Conservation (phyloP, 2,797 vertebrate genomes). For the Xiphophorus birchmanni region DNA sequence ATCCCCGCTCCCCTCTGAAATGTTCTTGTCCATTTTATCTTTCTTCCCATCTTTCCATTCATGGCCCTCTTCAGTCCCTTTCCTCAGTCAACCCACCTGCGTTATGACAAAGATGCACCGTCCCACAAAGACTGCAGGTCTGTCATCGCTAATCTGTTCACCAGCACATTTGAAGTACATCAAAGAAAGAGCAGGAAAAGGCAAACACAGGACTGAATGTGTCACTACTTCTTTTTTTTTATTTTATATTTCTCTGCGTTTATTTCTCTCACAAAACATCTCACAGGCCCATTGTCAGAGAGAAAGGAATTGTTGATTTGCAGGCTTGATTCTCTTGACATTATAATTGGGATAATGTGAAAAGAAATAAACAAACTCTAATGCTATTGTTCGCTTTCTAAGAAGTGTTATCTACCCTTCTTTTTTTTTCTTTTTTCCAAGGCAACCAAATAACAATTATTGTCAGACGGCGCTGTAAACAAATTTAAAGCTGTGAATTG, state of each 20-base stretch:
- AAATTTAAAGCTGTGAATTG: conserved; percentile 26
- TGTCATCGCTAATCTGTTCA: conserved; percentile 71
- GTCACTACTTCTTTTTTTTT: conserved; percentile 28
- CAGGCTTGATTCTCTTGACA: conserved; percentile 51
- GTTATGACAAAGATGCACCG: conserved; percentile 66
- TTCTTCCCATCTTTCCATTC: conserved; percentile 26
- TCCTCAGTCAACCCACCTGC: conserved; percentile 72
- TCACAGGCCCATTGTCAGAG: conserved; percentile 43
- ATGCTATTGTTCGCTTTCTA: conserved; percentile 46
- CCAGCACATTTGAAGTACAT: conserved; percentile 47
- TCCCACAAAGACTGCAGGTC: conserved; percentile 79
- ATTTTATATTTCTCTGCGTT: conserved; percentile 48
- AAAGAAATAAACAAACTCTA: conserved; percentile 61
- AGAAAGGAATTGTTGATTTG: conserved; percentile 46
- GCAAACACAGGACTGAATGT: conserved; percentile 15
- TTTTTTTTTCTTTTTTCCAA: conserved; percentile 30
- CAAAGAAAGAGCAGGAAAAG: conserved; percentile 26
- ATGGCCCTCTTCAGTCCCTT: conserved; percentile 48
- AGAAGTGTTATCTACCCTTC: conserved; percentile 38
- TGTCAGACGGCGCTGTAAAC: conserved; percentile 39
- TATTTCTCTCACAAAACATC: conserved; percentile 44
- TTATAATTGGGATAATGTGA: conserved; percentile 58
- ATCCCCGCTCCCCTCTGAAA: conserved; percentile 47
- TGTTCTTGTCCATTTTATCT: conserved; percentile 28
- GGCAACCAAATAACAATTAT: conserved; percentile 34